These are phyloP conservation scores for Verasper variegatus DNA, from an alignment of 2,113 vertebrate genomes.

Conservation along the genomic window DNA sequence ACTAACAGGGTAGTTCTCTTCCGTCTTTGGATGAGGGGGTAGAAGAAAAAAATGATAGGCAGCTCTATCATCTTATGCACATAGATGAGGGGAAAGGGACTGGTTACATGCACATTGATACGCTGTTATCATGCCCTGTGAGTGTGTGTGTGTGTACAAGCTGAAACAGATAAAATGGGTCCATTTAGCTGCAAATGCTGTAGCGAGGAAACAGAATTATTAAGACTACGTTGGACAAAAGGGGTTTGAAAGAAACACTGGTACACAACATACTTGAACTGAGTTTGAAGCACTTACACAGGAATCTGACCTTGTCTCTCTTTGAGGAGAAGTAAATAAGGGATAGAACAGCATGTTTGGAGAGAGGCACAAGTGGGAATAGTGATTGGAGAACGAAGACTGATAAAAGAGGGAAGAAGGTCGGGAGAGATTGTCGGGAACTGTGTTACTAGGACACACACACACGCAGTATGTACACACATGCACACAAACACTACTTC, in stretches of 20 bases:
- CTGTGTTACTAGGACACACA: constrained; percentile 71
- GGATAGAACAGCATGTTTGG: constrained; percentile 67
- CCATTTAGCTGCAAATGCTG: constrained; percentile 34
- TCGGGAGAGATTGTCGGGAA: constrained; percentile 66
- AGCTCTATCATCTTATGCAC: constrained; percentile 56
- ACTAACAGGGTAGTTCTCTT: constrained; percentile 70
- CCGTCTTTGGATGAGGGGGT: constrained; percentile 36
- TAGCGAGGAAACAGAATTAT: constrained; percentile 38
- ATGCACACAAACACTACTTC: constrained; percentile 58
- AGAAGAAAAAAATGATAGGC: constrained; percentile 40
- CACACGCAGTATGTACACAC: constrained; percentile 17
- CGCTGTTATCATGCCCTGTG: constrained; percentile 5
- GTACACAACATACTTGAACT: constrained; percentile 50
- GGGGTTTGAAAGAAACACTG: constrained; percentile 32
- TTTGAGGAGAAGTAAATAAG: constrained; percentile 69
- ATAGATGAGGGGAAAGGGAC: constrained; percentile 38
- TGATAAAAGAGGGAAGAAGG: constrained; percentile 72
- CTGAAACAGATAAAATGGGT: constrained; percentile 28
- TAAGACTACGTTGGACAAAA: constrained; percentile 42
- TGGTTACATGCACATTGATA: constrained; percentile 44
- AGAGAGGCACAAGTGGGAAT: constrained; percentile 72
- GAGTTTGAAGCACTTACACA: constrained; percentile 68
- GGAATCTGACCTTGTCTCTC: constrained; percentile 77
- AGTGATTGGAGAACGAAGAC: constrained; percentile 69
- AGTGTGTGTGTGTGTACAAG: neutral